phyloP scores from a whole-genome alignment of 1,140 invertebrate species.

The Teleogryllus occipitalis region DNA sequence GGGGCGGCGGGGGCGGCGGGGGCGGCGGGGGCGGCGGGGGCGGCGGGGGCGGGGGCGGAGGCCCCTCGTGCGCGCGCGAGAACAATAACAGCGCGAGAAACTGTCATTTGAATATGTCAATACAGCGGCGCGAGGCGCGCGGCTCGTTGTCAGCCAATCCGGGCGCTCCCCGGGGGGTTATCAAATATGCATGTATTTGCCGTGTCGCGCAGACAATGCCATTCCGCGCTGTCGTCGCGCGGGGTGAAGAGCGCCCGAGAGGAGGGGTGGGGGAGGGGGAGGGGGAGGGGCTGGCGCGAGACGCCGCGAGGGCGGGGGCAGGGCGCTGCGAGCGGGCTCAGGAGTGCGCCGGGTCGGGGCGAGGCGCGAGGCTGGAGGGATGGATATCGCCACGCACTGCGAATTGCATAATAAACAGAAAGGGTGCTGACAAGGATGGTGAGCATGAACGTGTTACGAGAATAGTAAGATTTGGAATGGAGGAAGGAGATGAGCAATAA shows the following conservation, averaged over 20 bases:
- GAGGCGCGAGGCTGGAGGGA: background rate
- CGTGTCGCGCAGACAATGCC: conserved; percentile 2
- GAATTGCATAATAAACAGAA: too few species aligned
- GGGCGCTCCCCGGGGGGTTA: background rate
- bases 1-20: too few species aligned
- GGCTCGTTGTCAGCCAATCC: background rate
- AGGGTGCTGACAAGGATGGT: too few species aligned
- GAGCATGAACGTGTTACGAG: too few species aligned
- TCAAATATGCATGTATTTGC: conserved; percentile 5
- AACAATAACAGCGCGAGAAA: conserved; percentile 4
- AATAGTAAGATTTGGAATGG: too few species aligned
- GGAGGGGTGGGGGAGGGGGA: too few species aligned
- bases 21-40: too few species aligned
- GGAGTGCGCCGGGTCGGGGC: too few species aligned
- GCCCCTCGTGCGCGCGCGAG: background rate
- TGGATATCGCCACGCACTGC: too few species aligned
- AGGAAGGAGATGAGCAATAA: too few species aligned
- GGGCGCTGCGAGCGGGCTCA: too few species aligned
- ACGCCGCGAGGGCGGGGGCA: background rate
- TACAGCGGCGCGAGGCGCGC: background rate
- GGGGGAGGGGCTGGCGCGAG: background rate
- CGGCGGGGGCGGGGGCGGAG: too few species aligned
- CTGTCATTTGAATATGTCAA: conserved; percentile 5
- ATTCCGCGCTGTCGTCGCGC: background rate
- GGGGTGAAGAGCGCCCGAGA: background rate